These are phyloP conservation scores for Saxidomus purpurata DNA, from an alignment of 1,140 invertebrate genomes.

Conservation along the genomic window DNA sequence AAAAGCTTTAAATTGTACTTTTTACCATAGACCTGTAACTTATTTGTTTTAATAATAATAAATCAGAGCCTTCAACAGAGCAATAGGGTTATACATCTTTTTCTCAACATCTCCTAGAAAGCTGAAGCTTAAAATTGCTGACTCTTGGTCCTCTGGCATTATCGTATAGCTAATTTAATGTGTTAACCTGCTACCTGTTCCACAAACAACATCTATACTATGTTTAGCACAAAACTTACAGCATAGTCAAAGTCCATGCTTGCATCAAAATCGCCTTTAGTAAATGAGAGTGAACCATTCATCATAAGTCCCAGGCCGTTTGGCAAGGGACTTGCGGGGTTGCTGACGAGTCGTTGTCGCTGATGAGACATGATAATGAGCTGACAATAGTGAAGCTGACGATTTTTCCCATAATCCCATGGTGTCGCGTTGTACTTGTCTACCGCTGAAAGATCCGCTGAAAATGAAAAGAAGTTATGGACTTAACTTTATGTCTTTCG, in stretches of 20 bases:
- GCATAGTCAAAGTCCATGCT: slow-evolving; percentile 65
- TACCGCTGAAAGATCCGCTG: slow-evolving; percentile 81
- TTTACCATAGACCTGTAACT: too few relatives aligned
- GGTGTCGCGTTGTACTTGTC: slow-evolving; percentile 84
- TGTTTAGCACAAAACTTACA: slow-evolving; percentile 46
- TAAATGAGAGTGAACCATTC: slow-evolving; percentile 31
- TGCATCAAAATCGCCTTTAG: slow-evolving; percentile 54
- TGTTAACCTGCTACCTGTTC: too few relatives aligned
- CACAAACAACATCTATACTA: neutral
- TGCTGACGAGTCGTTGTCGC: slow-evolving; percentile 79
- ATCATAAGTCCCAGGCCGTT: slow-evolving; percentile 76
- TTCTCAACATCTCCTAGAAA: too few relatives aligned
- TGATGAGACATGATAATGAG: slow-evolving; percentile 86
- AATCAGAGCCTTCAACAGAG: too few relatives aligned
- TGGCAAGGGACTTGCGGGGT: slow-evolving; percentile 78
- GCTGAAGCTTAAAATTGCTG: too few relatives aligned
- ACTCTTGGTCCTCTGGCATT: too few relatives aligned
- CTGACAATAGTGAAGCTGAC: slow-evolving; percentile 86
- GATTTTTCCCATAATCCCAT: slow-evolving; percentile 85
- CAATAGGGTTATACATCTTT: too few relatives aligned
- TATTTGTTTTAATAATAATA: too few relatives aligned
- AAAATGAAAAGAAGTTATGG: slow-evolving; percentile 52
- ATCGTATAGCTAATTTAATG: too few relatives aligned
- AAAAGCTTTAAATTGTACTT: too few relatives aligned
- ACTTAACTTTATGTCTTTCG: too few relatives aligned